Evolutionary conservation across 2,113 vertebrate species (phyloP).

Genomic region (Centropus bengalensis): DNA sequence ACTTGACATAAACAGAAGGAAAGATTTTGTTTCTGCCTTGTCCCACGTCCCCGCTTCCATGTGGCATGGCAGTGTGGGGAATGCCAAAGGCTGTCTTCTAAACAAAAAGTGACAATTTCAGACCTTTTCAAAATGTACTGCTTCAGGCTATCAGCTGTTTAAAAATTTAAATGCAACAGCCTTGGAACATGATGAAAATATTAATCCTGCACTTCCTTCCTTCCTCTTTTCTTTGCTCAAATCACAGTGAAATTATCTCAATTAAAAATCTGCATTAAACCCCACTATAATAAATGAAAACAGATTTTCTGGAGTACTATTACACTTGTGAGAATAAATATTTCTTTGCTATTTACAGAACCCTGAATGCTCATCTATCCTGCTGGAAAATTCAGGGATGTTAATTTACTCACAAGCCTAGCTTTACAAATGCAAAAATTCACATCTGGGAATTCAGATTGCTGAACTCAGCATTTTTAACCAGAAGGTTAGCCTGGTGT

Average conservation of each 20-base stretch:
- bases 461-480: background rate
- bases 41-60: background rate
- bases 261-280: conserved; percentile 13
- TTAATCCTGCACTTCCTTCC: background rate
- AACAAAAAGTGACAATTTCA: conserved; percentile 33
- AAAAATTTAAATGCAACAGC: conserved; percentile 43
- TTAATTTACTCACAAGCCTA: background rate
- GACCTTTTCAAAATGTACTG: conserved; percentile 31
- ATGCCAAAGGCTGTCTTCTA: conserved; percentile 22
- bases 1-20: background rate
- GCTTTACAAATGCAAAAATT: background rate
- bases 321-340: background rate
- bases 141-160: conserved; percentile 15
- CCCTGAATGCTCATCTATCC: background rate
- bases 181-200: conserved; percentile 1
- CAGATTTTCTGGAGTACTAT: background rate
- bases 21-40: background rate
- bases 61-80: background rate
- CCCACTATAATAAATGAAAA: background rate
- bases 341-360: background rate
- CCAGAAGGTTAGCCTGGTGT: background rate
- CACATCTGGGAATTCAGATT: background rate
- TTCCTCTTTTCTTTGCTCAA: background rate
- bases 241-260: background rate
- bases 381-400: background rate